These are phyloP conservation scores for Sebastes reedi DNA, from an alignment of 2,797 vertebrate genomes.

Conservation along the genomic window DNA sequence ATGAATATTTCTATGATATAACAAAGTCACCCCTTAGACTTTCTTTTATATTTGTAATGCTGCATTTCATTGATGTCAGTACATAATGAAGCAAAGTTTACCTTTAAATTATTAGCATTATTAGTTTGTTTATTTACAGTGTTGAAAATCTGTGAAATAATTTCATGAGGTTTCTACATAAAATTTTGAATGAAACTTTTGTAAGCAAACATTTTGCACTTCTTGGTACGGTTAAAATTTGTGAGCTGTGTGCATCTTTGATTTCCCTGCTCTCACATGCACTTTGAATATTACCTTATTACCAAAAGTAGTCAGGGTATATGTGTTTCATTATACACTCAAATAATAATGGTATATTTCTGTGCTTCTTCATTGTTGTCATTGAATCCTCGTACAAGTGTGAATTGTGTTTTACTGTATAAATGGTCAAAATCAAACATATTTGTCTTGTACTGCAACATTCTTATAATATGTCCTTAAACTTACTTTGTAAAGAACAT, in stretches of 20 bases:
- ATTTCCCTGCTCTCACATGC: background rate
- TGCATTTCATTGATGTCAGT: background rate
- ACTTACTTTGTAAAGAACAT: background rate
- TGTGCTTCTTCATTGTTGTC: background rate
- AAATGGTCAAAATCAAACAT: background rate
- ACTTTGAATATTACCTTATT: background rate
- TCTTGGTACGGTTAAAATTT: background rate
- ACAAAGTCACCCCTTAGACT: background rate
- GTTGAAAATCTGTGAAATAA: fast-evolving
- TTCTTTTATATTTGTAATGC: background rate
- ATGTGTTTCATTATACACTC: background rate
- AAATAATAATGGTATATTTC: background rate
- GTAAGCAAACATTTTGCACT: background rate
- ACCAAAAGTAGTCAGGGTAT: background rate
- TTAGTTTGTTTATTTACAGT: background rate
- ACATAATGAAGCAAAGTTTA: background rate
- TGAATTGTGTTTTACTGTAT: background rate
- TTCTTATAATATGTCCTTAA: background rate
- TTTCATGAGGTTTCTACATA: background rate
- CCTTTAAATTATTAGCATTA: background rate
- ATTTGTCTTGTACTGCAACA: background rate
- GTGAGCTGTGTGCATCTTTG: background rate
- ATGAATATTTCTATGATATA: background rate
- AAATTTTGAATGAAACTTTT: background rate
- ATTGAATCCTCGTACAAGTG: background rate